Evolutionary conservation across 2,888 invertebrate species (phyloP).

Genomic region (Lasioglossum pauxillum): DNA sequence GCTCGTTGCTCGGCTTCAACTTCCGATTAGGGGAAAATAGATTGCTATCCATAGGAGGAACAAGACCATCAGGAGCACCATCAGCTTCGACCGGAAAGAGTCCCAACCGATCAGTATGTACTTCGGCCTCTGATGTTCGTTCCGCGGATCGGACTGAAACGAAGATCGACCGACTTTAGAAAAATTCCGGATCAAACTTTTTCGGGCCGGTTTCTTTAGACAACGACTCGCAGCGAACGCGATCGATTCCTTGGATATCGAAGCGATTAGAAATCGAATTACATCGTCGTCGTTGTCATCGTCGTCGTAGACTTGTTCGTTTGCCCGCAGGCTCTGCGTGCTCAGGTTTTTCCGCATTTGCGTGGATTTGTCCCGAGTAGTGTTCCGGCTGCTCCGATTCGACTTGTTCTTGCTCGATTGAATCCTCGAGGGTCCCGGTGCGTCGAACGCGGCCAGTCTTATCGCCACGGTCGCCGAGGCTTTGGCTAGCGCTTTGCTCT

Average conservation of each 20-base stretch:
- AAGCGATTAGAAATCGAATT: slow-evolving; percentile 25
- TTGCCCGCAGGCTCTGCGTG: slow-evolving; percentile 62
- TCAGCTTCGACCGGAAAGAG: slow-evolving; percentile 82
- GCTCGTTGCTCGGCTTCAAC: slow-evolving; percentile 25
- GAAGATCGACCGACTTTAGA: background rate
- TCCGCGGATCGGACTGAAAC: slow-evolving; percentile 66
- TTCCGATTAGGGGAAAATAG: slow-evolving; percentile 83
- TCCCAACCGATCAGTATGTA: slow-evolving; percentile 85
- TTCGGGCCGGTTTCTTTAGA: no score
- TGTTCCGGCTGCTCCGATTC: background rate
- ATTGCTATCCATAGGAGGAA: slow-evolving; percentile 85
- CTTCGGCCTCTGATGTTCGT: slow-evolving; percentile 57
- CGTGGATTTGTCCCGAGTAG: slow-evolving; percentile 57
- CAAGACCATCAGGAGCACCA: slow-evolving; percentile 81
- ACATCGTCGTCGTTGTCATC: slow-evolving; percentile 75
- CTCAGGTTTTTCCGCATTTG: slow-evolving; percentile 73
- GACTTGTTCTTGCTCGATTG: background rate
- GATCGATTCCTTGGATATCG: background rate
- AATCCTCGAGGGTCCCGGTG: slow-evolving; percentile 43
- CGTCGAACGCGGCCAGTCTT: slow-evolving; percentile 29
- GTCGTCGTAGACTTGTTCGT: slow-evolving; percentile 64
- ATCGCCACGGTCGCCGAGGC: slow-evolving; percentile 27
- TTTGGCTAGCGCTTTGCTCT: background rate
- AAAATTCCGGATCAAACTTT: background rate
- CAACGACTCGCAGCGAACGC: background rate